Percentiles rank a stretch among this genome's conserved stretches.
Evolutionary conservation across 2,797 vertebrate species (phyloP).

Genomic region (Chrysolophus pictus): DNA sequence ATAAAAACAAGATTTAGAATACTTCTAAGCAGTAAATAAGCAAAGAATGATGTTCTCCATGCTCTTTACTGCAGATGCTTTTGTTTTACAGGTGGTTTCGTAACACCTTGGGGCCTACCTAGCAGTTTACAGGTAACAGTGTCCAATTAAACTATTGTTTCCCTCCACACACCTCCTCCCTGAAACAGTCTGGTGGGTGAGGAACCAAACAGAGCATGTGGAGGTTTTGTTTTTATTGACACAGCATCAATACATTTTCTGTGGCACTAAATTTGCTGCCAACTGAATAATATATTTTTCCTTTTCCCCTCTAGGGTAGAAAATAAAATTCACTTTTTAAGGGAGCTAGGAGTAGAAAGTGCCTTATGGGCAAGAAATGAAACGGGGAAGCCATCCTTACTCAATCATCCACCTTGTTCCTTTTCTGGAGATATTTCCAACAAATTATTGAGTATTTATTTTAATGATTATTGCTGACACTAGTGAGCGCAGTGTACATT

Average conservation of each 20-base stretch:
- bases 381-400: neutral
- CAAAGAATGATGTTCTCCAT: neutral
- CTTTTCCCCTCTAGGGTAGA: neutral
- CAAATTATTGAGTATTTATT: neutral
- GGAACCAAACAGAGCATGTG: neutral
- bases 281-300: neutral
- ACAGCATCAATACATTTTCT: conserved; percentile 6
- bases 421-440: neutral
- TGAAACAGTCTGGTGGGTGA: neutral
- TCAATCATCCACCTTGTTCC: neutral
- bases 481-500: neutral
- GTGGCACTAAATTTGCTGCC: neutral
- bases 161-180: neutral
- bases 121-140: conserved; percentile 32
- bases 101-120: neutral
- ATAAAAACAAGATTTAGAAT: conserved; percentile 39
- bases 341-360: neutral
- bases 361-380: neutral
- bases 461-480: neutral
- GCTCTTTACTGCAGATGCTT: neutral
- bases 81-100: neutral
- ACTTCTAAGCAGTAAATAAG: conserved; percentile 35
- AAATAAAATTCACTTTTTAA: neutral
- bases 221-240: conserved; percentile 28
- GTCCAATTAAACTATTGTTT: neutral